Percentiles rank a stretch among this genome's conserved stretches.
phyloP scores from a whole-genome alignment of 2,113 vertebrate species.

The Taxidea taxus region DNA sequence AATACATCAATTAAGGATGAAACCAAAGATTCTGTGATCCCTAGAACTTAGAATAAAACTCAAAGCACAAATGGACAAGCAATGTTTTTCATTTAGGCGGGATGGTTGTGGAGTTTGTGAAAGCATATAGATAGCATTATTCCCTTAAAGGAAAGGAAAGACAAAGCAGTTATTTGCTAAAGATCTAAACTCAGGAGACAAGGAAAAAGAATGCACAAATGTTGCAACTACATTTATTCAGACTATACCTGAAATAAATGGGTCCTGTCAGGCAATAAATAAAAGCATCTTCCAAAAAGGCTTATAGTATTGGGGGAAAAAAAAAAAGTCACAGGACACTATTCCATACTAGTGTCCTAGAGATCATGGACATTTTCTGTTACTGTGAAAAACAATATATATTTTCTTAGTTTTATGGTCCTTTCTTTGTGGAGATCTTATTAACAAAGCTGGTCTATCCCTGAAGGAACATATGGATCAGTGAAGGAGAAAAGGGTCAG shows the following conservation, averaged over 20 bases:
- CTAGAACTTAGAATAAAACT: background rate
- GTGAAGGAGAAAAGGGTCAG: background rate
- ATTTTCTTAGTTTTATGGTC: background rate
- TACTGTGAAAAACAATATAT: background rate
- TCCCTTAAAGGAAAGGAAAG: background rate
- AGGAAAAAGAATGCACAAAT: background rate
- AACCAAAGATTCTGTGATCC: background rate
- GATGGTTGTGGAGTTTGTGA: background rate
- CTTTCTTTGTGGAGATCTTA: background rate
- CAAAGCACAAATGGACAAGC: background rate
- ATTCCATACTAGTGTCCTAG: background rate
- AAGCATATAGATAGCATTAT: background rate
- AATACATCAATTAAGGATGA: background rate
- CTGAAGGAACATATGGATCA: background rate
- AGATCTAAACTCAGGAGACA: background rate
- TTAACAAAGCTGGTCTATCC: background rate
- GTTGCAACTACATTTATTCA: conserved; percentile 13
- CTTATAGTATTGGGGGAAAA: background rate
- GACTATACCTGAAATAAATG: background rate
- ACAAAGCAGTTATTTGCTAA: background rate
- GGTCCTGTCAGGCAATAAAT: background rate
- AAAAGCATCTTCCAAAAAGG: background rate
- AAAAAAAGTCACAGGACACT: background rate
- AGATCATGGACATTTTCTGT: background rate
- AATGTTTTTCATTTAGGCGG: background rate